A percentile compares a stretch with the other conserved stretches of the same genome.
phyloP scores from a whole-genome alignment of 1,140 invertebrate genomes.

The Bombus vancouverensis region DNA sequence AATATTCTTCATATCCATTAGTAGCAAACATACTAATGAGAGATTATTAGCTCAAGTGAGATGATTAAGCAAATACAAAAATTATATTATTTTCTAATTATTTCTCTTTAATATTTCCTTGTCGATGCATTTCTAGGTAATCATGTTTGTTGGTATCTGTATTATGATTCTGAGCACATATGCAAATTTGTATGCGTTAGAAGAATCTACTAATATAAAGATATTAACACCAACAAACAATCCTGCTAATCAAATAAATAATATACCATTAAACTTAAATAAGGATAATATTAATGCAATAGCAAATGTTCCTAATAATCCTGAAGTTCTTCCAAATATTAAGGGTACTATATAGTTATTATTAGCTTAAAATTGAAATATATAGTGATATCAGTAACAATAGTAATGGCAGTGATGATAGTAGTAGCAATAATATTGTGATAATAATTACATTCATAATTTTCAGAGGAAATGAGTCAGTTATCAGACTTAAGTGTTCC shows the following conservation, averaged over 20 bases:
- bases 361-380: not conserved
- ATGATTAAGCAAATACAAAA: not conserved
- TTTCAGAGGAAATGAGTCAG: slow-evolving; percentile 48
- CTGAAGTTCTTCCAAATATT: slow-evolving; percentile 62
- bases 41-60: slow-evolving; percentile 87
- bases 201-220: slow-evolving; percentile 81
- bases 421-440: not conserved
- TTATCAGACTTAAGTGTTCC: slow-evolving; percentile 25
- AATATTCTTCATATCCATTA: slow-evolving; percentile 88
- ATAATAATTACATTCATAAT: slow-evolving; percentile 2
- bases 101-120: slow-evolving; percentile 36
- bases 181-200: slow-evolving; percentile 91
- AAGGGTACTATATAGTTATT: slow-evolving; percentile 59
- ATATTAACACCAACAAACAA: slow-evolving; percentile 65
- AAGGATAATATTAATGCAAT: slow-evolving; percentile 68
- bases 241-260: slow-evolving; percentile 76
- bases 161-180: slow-evolving; percentile 94
- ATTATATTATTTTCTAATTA: slow-evolving; percentile 23
- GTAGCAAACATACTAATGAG: slow-evolving; percentile 89
- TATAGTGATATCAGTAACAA: not conserved
- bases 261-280: slow-evolving; percentile 73
- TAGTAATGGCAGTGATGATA: not conserved
- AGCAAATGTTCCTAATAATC: slow-evolving; percentile 60
- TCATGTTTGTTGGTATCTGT: slow-evolving; percentile 89
- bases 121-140: slow-evolving; percentile 82